Base-by-base conservation (phyloP, 2,888 invertebrate genomes). In the Caenorhabditis auriculariae region DNA sequence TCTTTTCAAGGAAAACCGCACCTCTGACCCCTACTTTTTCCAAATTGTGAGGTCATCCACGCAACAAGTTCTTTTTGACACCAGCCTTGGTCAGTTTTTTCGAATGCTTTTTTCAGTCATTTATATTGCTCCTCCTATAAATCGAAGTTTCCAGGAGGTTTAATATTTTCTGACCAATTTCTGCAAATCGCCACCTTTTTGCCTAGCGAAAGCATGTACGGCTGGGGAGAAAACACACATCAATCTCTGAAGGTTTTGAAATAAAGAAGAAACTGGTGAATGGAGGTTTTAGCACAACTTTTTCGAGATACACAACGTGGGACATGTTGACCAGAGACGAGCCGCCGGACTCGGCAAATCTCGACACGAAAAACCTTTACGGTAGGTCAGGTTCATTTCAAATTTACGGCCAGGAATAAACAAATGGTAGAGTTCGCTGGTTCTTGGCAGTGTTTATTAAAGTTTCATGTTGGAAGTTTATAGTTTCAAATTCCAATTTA, bases 211-310 rank as follows among this genome's bases (percentile, higher is more conserved):
- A 60, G 67, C 27, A 62, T 77, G 44, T 77, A 74, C 54, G 77
- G 77, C 12, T 74, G 73, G 54, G 77, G 77, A 23, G 78, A 77
- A 46, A 60, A 75, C 43, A 58, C 68, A 5, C 77, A 77, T 53
- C 66, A 72, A 42, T 59, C 54, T 12, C 46, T 76, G 27, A 72
- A 72, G 60, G 74, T 72, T 37, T 4, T 29, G 15, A 4, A 28
- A 28, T 21, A 15, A 27, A 15, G n/a, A n/a, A n/a, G n/a, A n/a
- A n/a, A n/a, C n/a, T n/a, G n/a, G n/a, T n/a, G n/a, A n/a, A n/a
- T n/a, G n/a, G n/a, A n/a, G n/a, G n/a, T n/a, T n/a, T n/a, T n/a
- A n/a, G n/a, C n/a, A n/a, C n/a, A n/a, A n/a, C n/a, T n/a, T n/a
- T n/a, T n/a, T n/a, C n/a, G n/a, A n/a, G n/a, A n/a, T 75, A 73